Base-by-base conservation (phyloP, 2,113 vertebrate species). In the Centropus unirufus region DNA sequence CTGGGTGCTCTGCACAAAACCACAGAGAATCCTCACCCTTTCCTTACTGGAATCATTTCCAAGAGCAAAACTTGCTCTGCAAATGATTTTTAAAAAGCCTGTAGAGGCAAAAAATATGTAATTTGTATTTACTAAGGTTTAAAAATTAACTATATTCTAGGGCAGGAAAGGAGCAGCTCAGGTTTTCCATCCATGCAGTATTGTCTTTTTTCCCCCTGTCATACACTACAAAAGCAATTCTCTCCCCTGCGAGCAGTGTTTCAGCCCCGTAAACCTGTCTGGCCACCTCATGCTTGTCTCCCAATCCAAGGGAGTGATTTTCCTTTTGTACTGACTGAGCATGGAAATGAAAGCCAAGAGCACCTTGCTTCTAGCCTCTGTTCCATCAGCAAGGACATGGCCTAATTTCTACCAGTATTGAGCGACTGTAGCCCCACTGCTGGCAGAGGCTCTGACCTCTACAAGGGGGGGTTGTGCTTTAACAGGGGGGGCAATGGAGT, bases 201-300 rank as follows among this genome's bases (percentile, higher is more conserved):
- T 73, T 86, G 8, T 7, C 46, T 61, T 72, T 68, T 83, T 67
- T 42, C 5, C 57, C 57, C 54, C 73, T 92, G 39, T 20, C 62
- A 26, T 10, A 12, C 5, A 8, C n/a, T 20, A 46, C 59, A 36
- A 27, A 36, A 80, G 21, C 39, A 22, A 39, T 80, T 78, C 86
- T 88, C 59, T 86, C 96, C 76, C 52, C 91, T 70, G 39, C 36
- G 52, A 88, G 79, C 76, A 90, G 75, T 13, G 54, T 66, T 87
- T 79, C 93, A 96, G 93, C 89, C 89, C 89, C 93, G 92, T n/a
- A 76, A 55, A 75, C 24, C 82, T 69, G 72, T 18, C 87, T 93
- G 89, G 61, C 34, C 66, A 49, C 49, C 59, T 89, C 68, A 32
- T 5, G 3, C 34, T 58, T 51, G 29, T 30, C 51, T 90, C 61